These are phyloP conservation scores for Porites lobata DNA, from an alignment of 92 coral and sea anemone genomes.

Conservation along the genomic window DNA sequence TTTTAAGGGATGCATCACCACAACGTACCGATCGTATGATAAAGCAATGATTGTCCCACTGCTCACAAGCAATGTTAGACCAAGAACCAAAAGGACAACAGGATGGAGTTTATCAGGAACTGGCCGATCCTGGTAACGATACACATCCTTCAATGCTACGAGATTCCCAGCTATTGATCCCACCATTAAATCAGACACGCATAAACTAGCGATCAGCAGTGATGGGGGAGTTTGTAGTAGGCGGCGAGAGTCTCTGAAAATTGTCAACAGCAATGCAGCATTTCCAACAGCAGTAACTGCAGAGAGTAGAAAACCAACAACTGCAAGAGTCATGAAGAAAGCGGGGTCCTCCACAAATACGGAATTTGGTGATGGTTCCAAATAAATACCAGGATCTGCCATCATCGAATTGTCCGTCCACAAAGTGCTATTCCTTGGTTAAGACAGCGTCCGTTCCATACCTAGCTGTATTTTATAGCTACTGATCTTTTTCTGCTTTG, in stretches of 20 bases:
- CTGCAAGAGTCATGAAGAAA: conserved; percentile 33
- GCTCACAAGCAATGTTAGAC: conserved; percentile 56
- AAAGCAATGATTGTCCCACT: conserved; percentile 59
- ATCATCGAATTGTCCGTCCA: background rate
- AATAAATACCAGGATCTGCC: background rate
- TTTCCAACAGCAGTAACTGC: conserved; percentile 18
- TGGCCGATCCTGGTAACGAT: background rate
- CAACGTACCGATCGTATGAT: conserved; percentile 63
- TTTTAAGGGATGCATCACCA: conserved; percentile 49
- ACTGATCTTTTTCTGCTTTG: background rate
- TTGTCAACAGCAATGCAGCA: conserved; percentile 23
- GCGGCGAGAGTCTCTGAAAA: conserved; percentile 25
- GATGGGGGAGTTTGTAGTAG: conserved; percentile 36
- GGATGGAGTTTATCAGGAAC: conserved; percentile 11
- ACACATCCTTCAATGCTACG: conserved; percentile 43
- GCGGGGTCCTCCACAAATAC: background rate
- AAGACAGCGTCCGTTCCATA: background rate
- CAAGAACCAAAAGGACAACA: conserved; percentile 28
- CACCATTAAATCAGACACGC: conserved; percentile 40
- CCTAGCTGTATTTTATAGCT: background rate
- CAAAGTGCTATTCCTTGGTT: background rate
- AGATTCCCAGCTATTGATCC: conserved; percentile 28
- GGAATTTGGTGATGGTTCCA: background rate
- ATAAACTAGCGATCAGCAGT: conserved; percentile 36
- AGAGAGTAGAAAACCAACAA: conserved; percentile 24